Base-by-base conservation (phyloP, 2,113 vertebrate species). In the Pseudopipra pipra region DNA sequence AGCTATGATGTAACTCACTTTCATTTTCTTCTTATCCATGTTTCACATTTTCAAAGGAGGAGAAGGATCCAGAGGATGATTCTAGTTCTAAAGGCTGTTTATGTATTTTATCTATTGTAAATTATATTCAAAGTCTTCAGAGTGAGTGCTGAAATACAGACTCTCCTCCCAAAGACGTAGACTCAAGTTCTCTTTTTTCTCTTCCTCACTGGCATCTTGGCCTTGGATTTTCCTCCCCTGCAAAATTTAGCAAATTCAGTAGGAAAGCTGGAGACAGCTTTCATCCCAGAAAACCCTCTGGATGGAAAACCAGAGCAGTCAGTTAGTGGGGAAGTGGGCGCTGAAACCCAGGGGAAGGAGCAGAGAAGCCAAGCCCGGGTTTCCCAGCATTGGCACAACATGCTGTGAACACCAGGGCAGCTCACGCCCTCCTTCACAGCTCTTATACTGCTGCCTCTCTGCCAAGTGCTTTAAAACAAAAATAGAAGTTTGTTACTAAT, bases 91-190 rank as follows among this genome's bases (percentile, higher is more conserved):
- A 72, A 82, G 6, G 4, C 3, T 85, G 8, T 39, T 87, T 41
- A 41, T 56, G 4, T 63, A 13, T 93, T 80, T 88, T 71, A 17
- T 35, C 44, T 80, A 11, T 35, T 70, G 7, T 62, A 61, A 83
- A 46, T 9, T 33, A 24, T 0, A 0, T 68, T 72, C 22, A 39
- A 51, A 93, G 20, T 80, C 37, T 90, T 73, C 28, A 73, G 15
- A 92, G 16, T 0, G 0, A 6, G 10, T 0, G 0, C 31, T 72
- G 62, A 90, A 72, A 73, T 68, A n/a, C 19, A 55, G 11, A 35
- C 5, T 51, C 3, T 91, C n/a, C 22, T 85, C 20, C 21, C 11
- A 51, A 14, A 52, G 11, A 37, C 12, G 6, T 15, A 67, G 19
- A 37, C 14, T 37, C 12, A 46, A 8, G 2, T 73, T 75, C 2